A percentile compares a stretch with the other conserved stretches of the same genome.
phyloP scores from a whole-genome alignment of 2,113 vertebrate genomes.

The Vimba vimba region DNA sequence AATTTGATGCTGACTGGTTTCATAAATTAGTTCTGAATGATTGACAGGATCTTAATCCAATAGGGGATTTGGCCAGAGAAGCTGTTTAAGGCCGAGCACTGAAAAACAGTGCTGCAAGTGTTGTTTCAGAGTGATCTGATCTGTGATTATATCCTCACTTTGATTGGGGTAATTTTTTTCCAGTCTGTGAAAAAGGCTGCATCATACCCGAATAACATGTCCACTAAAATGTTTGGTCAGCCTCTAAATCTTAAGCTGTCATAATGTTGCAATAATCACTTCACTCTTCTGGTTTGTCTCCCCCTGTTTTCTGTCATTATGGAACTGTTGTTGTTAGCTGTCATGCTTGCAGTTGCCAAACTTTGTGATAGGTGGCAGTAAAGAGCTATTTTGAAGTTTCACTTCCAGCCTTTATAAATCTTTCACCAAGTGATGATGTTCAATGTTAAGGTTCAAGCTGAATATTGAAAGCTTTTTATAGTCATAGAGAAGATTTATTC shows the following conservation, averaged over 20 bases:
- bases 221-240: not conserved
- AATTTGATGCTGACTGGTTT: slow-evolving; percentile 45
- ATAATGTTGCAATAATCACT: slow-evolving; percentile 24
- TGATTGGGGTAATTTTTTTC: not conserved
- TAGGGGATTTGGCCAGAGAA: slow-evolving; percentile 2
- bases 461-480: slow-evolving; percentile 31
- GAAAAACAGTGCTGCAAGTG: not conserved
- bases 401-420: slow-evolving; percentile 20
- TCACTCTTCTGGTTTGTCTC: not conserved
- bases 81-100: not conserved
- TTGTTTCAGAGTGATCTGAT: slow-evolving; percentile 25
- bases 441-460: slow-evolving; percentile 19
- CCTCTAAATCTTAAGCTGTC: slow-evolving; percentile 29
- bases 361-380: slow-evolving; percentile 68
- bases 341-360: slow-evolving; percentile 25
- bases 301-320: slow-evolving; percentile 5
- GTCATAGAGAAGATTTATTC: not conserved
- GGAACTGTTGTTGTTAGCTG: not conserved
- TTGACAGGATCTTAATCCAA: slow-evolving; percentile 27
- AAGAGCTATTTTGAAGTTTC: slow-evolving; percentile 60
- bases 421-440: slow-evolving; percentile 45
- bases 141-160: not conserved
- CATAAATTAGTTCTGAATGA: slow-evolving; percentile 16
- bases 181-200: slow-evolving; percentile 30
- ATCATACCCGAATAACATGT: not conserved